Evolutionary conservation across 1,140 invertebrate species (phyloP).

Genomic region (Brachionus asplanchnoidis): DNA sequence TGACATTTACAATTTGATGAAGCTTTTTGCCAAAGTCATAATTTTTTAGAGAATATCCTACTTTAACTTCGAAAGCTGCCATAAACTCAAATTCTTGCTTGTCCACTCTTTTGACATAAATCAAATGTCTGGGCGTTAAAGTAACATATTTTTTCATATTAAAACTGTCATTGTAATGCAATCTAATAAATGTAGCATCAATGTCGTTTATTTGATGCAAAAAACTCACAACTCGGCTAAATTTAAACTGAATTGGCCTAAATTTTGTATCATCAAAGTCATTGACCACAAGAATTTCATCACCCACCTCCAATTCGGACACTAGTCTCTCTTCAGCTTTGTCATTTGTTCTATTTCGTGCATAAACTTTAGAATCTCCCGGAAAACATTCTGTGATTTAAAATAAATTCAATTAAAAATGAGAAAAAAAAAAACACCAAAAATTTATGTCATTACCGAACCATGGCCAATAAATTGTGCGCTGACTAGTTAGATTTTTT

Average conservation of each 20-base stretch:
- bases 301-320: not conserved
- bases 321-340: not conserved
- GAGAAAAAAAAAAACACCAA: not conserved
- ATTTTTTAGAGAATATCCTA: conserved; percentile 52
- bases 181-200: not conserved
- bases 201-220: conserved; percentile 6
- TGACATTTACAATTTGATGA: conserved; percentile 62
- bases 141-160: conserved; percentile 60
- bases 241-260: not conserved
- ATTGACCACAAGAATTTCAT: not conserved
- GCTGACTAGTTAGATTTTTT: not conserved
- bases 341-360: not conserved
- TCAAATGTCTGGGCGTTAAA: conserved; percentile 77
- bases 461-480: conserved; percentile 37
- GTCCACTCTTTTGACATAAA: conserved; percentile 55
- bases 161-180: not conserved
- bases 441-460: not conserved
- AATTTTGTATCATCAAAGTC: not conserved
- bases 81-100: not conserved
- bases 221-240: conserved; percentile 33
- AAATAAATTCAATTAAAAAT: not conserved
- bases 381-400: conserved; percentile 30
- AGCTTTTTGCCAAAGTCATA: conserved; percentile 5
- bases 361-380: not conserved
- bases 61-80: conserved; percentile 49